Evolutionary conservation across 2,113 vertebrate genomes (phyloP).

Genomic region (Nycticryphes semicollaris): DNA sequence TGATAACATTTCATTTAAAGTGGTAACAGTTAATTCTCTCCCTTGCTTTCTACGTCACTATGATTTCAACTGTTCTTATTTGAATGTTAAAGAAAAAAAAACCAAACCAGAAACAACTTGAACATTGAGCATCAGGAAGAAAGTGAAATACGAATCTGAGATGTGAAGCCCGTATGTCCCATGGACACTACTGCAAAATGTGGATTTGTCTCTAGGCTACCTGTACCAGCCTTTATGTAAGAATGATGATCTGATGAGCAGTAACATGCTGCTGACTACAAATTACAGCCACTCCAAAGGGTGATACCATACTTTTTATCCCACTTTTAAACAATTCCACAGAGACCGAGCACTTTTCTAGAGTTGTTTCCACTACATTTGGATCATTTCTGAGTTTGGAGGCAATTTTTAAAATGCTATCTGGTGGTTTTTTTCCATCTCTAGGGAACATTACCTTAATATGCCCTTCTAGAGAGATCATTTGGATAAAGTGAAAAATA

Average conservation of each 20-base stretch:
- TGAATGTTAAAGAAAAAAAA: not conserved
- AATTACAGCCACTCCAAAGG: conserved; percentile 7
- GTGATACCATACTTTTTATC: not conserved
- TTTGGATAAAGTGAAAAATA: not conserved
- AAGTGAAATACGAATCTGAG: conserved; percentile 6
- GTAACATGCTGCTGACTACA: not conserved
- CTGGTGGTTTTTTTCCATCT: not conserved
- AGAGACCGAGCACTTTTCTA: not conserved
- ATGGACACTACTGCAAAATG: not conserved
- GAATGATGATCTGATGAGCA: not conserved
- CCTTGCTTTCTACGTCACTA: not conserved
- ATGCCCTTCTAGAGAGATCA: not conserved
- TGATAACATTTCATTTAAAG: not conserved
- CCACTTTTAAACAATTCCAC: conserved; percentile 16
- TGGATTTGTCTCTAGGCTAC: conserved; percentile 48
- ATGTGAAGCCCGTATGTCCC: not conserved
- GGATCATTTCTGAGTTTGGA: not conserved
- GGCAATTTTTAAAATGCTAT: not conserved
- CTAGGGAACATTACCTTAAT: not conserved
- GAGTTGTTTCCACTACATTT: not conserved
- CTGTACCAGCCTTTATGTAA: not conserved
- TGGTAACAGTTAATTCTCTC: not conserved
- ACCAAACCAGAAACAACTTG: not conserved
- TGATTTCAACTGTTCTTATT: not conserved
- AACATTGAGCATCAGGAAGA: not conserved